Percentiles rank a stretch among this genome's conserved stretches.
Conservation (phyloP, 2,113 vertebrate species). For the Romanogobio albipinnatus region DNA sequence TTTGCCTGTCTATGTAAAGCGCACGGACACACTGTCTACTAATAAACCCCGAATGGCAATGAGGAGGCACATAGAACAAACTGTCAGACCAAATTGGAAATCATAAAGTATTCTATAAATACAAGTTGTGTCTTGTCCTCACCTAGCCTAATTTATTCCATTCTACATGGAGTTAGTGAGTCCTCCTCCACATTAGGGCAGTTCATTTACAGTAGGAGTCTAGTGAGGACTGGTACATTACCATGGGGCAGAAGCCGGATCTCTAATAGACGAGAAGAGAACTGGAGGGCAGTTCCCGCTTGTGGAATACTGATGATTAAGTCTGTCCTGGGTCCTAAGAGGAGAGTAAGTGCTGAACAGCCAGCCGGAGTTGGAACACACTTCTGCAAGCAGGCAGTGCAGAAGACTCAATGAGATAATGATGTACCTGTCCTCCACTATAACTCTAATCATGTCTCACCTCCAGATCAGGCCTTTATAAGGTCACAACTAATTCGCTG, state of each 20-base stretch:
- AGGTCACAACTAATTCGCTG: slow-evolving; percentile 77
- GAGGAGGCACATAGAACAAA: slow-evolving; percentile 62
- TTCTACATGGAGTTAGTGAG: slow-evolving; percentile 66
- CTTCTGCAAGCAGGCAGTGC: slow-evolving; percentile 69
- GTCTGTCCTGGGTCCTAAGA: slow-evolving; percentile 74
- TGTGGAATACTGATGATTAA: slow-evolving; percentile 77
- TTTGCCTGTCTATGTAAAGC: slow-evolving; percentile 43
- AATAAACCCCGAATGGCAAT: slow-evolving; percentile 69
- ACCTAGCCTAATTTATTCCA: slow-evolving; percentile 75
- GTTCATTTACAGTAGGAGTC: slow-evolving; percentile 72
- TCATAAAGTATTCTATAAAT: slow-evolving; percentile 61
- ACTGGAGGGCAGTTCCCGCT: slow-evolving; percentile 72
- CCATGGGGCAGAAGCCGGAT: slow-evolving; percentile 63
- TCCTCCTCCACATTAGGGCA: slow-evolving; percentile 72
- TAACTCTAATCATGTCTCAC: slow-evolving; percentile 80
- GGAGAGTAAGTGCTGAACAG: slow-evolving; percentile 71
- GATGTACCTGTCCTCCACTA: slow-evolving; percentile 81
- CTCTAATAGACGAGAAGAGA: slow-evolving; percentile 68
- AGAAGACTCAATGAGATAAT: slow-evolving; percentile 77
- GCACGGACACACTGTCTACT: slow-evolving; percentile 59
- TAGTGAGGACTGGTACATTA: slow-evolving; percentile 68
- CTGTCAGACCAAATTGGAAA: slow-evolving; percentile 65
- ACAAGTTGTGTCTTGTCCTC: slow-evolving; percentile 72
- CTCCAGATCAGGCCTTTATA: slow-evolving; percentile 73
- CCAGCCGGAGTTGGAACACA: slow-evolving; percentile 66